These are phyloP conservation scores for Caenorhabditis sp. DNA, from an alignment of 2,888 invertebrate species.

Conservation along the genomic window DNA sequence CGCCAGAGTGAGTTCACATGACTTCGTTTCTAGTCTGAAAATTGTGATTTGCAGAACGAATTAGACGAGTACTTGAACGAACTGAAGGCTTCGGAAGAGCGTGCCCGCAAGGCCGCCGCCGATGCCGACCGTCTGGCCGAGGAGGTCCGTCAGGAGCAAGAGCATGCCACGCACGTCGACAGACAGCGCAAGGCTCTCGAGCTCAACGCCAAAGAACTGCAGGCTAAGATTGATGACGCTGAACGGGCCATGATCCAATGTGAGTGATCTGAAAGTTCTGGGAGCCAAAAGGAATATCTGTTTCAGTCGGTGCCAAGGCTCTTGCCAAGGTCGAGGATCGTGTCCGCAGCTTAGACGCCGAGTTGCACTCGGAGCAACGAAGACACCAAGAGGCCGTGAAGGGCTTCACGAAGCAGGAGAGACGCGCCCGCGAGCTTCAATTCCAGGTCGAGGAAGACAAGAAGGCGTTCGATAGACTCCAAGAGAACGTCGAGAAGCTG, in stretches of 20 bases:
- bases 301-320: slow-evolving; percentile 93
- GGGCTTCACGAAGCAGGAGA: slow-evolving; percentile 81
- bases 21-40: too few species aligned
- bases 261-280: slow-evolving; percentile 12
- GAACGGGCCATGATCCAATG: slow-evolving; percentile 90
- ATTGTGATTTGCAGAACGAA: slow-evolving; percentile 85
- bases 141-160: slow-evolving; percentile 88
- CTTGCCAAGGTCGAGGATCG: slow-evolving; percentile 96
- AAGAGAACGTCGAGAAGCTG: slow-evolving; percentile 81
- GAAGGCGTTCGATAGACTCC: slow-evolving; percentile 81
- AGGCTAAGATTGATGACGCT: slow-evolving; percentile 95
- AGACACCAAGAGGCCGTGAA: slow-evolving; percentile 85
- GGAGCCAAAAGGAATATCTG: background rate
- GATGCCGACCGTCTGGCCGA: slow-evolving; percentile 98
- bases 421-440: slow-evolving; percentile 81
- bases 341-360: slow-evolving; percentile 89
- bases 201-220: slow-evolving; percentile 97
- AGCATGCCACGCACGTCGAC: slow-evolving; percentile 97
- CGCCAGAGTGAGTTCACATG: slow-evolving; percentile 63
- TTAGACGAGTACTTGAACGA: slow-evolving; percentile 98
- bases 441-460: slow-evolving; percentile 81
- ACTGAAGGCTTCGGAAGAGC: slow-evolving; percentile 98
- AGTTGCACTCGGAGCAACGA: slow-evolving; percentile 97
- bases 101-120: slow-evolving; percentile 90
- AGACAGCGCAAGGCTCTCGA: slow-evolving; percentile 93